These are phyloP conservation scores for Oligia latruncula DNA, from an alignment of 2,888 invertebrate genomes.

Conservation along the genomic window DNA sequence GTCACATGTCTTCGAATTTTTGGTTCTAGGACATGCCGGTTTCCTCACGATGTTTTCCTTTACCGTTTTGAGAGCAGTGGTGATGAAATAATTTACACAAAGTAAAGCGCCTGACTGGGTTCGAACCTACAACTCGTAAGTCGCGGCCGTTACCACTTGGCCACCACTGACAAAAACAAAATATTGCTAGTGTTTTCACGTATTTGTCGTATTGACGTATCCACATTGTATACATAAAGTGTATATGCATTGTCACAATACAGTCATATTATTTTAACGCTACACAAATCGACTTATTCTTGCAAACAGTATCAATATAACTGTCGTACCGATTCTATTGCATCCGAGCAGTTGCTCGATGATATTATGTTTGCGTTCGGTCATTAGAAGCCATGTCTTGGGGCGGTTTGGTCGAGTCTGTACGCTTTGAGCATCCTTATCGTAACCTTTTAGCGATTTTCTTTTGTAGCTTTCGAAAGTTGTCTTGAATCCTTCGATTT, in stretches of 20 bases:
- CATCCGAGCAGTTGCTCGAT: constrained; percentile 13
- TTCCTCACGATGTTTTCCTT: too few species aligned
- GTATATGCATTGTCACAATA: neutral
- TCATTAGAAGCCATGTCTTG: constrained; percentile 22
- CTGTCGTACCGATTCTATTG: constrained; percentile 5
- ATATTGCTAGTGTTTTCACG: too few species aligned
- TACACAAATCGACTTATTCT: neutral
- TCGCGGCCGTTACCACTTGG: too few species aligned
- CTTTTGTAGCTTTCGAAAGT: neutral
- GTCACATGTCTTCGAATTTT: too few species aligned
- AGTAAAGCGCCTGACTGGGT: too few species aligned
- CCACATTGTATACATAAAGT: too few species aligned
- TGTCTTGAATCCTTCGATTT: neutral
- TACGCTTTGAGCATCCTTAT: constrained; percentile 11
- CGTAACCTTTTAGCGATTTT: neutral
- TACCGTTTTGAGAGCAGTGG: too few species aligned
- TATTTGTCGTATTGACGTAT: too few species aligned
- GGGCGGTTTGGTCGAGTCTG: constrained; percentile 9
- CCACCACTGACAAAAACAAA: too few species aligned
- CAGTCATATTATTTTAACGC: neutral
- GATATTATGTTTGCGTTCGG: constrained; percentile 39
- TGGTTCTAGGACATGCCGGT: too few species aligned
- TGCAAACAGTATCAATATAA: neutral
- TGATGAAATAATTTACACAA: too few species aligned
- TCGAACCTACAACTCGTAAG: too few species aligned